Evolutionary conservation across 2,888 invertebrate species (phyloP), one percentile per base, ranked within the genome.

Genomic region (Leptopilina drosophilae): DNA sequence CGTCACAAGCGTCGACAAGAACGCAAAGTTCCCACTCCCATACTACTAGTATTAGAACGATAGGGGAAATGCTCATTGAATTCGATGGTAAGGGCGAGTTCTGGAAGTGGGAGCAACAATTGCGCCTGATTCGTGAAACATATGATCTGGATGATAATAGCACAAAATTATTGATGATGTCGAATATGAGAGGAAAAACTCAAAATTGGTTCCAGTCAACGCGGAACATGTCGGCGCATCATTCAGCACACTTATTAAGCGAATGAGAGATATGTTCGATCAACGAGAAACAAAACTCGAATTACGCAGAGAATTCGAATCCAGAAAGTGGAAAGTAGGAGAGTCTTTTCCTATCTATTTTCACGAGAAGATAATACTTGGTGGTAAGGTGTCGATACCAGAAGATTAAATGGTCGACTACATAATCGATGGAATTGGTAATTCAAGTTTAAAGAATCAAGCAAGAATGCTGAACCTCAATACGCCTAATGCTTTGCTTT

Each of bases 401-500:
- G 80, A 80, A 9, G 82, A 81, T 2, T 83, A 86, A 46, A 64
- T 85, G 5, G 69, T 85, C 8, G 82, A 85, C 11, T 83, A 83
- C 42, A 9, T 85, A 0, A 83, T 86, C 33, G 83, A 85, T 3
- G 85, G 84, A 3, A 84, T 85, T 53, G 78, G 78, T 6, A 82
- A 83, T 53, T 11, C 49, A 1, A 53, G 15, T 3, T 59, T 84
- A 7, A 81, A 78, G 49, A 77, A 80, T 46, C 84, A 85, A 56
- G 84, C 84, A 4, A 69, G 82, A 0, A 81, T 84, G 40, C 14
- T 56, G 5, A 56, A n/a, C 14, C 56, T 56, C n/a, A 56, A 0
- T 12, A 56, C 12, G 9, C 12, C 56, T 56, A 14, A 56, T n/a
- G 56, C 56, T n/a, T n/a, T 56, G 56, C 56, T 56, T 9, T 56